Evolutionary conservation across 2,888 invertebrate species (phyloP).

Genomic region (Eurytoma californica): DNA sequence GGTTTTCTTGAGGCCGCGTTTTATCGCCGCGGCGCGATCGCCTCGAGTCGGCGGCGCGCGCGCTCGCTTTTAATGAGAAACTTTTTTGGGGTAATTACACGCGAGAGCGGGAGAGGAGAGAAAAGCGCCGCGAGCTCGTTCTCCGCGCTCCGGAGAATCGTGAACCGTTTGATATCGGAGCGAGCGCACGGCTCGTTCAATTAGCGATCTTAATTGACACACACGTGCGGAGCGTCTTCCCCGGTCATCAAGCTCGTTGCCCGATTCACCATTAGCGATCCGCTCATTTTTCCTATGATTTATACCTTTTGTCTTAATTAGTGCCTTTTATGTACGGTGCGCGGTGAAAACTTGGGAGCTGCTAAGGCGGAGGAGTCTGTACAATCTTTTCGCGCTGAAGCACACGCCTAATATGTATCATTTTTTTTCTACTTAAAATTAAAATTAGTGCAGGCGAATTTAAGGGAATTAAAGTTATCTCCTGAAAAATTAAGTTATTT

Average conservation of each 20-base stretch:
- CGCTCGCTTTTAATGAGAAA: slow-evolving; percentile 53
- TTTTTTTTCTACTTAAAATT: too few species aligned
- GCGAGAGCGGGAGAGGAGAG: slow-evolving; percentile 19
- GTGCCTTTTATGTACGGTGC: slow-evolving; percentile 21
- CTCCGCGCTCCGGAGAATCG: slow-evolving; percentile 13
- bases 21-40: slow-evolving; percentile 41
- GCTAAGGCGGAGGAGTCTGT: slow-evolving; percentile 6
- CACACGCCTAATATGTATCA: neutral
- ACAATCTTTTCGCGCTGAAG: slow-evolving; percentile 12
- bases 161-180: neutral
- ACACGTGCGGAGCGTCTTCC: slow-evolving; percentile 14
- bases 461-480: too few species aligned
- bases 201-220: slow-evolving; percentile 54
- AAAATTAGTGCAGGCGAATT: too few species aligned
- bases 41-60: slow-evolving; percentile 28
- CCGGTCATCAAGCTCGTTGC: slow-evolving; percentile 1
- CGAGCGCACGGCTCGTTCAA: slow-evolving; percentile 26
- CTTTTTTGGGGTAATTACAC: slow-evolving; percentile 52
- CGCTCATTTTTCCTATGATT: slow-evolving; percentile 31
- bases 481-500: too few species aligned
- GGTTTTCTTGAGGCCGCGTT: slow-evolving; percentile 51
- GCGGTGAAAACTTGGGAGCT: neutral
- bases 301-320: slow-evolving; percentile 34
- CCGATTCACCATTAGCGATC: neutral
- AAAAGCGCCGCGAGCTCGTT: slow-evolving; percentile 30